phyloP scores from a whole-genome alignment of 2,888 invertebrate species.

The Dicycla oo region DNA sequence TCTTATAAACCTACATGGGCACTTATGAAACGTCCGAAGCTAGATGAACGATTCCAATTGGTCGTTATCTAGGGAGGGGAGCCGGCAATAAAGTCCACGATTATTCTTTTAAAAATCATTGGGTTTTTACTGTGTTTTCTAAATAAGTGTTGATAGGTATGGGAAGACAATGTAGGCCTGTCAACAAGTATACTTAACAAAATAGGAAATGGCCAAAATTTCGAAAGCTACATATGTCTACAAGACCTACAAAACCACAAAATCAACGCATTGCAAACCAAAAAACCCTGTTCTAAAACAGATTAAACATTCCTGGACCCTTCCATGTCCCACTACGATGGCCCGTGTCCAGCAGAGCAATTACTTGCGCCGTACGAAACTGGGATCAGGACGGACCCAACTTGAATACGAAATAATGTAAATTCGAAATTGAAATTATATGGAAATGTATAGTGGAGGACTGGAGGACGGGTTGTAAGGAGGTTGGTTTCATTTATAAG shows the following conservation, averaged over 20 bases:
- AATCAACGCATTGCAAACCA: slow-evolving; percentile 20
- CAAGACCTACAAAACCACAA: not conserved
- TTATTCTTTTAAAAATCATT: not conserved
- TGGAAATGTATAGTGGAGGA: slow-evolving; percentile 57
- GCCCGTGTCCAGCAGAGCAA: slow-evolving; percentile 54
- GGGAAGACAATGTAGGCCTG: not conserved
- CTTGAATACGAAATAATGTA: slow-evolving; percentile 67
- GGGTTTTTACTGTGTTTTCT: not conserved
- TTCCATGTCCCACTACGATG: slow-evolving; percentile 25
- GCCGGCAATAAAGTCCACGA: not conserved
- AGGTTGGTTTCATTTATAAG: slow-evolving; percentile 54
- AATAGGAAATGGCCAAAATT: no score
- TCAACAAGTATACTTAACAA: not conserved
- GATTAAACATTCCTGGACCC: slow-evolving; percentile 66
- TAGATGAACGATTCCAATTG: not conserved
- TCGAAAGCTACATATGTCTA: not conserved
- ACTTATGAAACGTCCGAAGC: not conserved
- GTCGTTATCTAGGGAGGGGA: not conserved
- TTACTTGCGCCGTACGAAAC: slow-evolving; percentile 52
- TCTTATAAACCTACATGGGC: not conserved
- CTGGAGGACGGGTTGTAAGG: slow-evolving; percentile 25
- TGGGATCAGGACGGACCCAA: slow-evolving; percentile 51
- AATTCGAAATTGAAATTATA: slow-evolving; percentile 66
- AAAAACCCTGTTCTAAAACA: slow-evolving; percentile 54
- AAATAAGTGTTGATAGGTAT: not conserved